phyloP scores from a whole-genome alignment of 1,140 invertebrate genomes.

The Tetramorium parvispinum region DNA sequence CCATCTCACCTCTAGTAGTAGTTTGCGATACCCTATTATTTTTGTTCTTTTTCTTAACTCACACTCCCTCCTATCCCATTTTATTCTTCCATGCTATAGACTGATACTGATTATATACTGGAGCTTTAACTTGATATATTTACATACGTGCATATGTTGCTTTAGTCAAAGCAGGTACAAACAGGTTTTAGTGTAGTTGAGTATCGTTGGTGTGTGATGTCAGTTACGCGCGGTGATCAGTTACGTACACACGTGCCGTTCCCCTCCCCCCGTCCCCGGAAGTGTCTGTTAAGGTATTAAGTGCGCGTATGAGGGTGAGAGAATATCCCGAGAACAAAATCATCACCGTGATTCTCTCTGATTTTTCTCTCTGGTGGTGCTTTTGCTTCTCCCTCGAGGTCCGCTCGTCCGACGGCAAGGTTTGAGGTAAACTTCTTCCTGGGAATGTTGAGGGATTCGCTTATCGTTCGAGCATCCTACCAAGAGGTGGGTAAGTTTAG shows the following conservation, averaged over 20 bases:
- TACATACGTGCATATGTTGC: too few relatives aligned
- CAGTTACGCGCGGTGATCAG: not conserved
- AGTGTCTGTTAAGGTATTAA: slow-evolving; percentile 41
- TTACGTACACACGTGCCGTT: not conserved
- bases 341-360: not conserved
- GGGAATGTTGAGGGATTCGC: slow-evolving; percentile 83
- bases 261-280: not conserved
- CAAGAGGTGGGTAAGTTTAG: slow-evolving; percentile 84
- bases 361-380: not conserved
- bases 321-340: not conserved
- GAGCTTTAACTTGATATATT: not conserved
- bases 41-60: too few relatives aligned
- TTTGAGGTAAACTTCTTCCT: slow-evolving; percentile 72
- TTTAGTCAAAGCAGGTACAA: slow-evolving; percentile 49
- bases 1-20: too few relatives aligned
- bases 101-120: too few relatives aligned
- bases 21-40: too few relatives aligned
- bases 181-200: slow-evolving; percentile 8
- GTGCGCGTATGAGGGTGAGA: slow-evolving; percentile 44
- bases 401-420: slow-evolving; percentile 8
- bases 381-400: not conserved
- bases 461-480: slow-evolving; percentile 79
- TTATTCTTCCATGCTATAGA: too few relatives aligned
- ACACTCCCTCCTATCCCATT: too few relatives aligned
- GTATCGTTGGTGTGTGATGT: not conserved